Evolutionary conservation across 2,797 vertebrate genomes (phyloP), one percentile per base, ranked within the genome.

Genomic region (Muscicapa striata): DNA sequence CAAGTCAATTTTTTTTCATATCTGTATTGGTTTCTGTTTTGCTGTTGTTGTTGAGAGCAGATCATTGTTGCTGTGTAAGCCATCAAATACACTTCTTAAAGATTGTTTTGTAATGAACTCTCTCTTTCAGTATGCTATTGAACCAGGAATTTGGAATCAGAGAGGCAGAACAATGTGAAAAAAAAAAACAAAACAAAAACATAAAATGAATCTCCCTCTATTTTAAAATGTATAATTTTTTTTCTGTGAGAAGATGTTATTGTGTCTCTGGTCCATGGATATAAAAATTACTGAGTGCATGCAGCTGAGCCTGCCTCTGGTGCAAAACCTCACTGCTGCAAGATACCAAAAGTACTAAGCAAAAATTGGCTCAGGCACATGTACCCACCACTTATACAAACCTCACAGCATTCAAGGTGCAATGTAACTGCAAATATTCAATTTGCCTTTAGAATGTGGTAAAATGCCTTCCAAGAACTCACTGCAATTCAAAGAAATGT

Each of bases 21-120:
- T 92, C 59, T 49, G 36, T 86, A 91, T 88, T 84, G 59, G 51
- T 38, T 92, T 93, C 87, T 95, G 52, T 82, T 84, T 80, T 93
- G 82, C 40, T 91, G 58, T 79, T 89, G 67, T 55, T 94, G 72
- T 94, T 90, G 83, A 92, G 68, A 79, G 49, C 75, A 90, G 80
- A 91, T 79, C 89, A 81, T 55, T 82, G 87, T 70, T 94, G 77
- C 59, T 79, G 15, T 82, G 85, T 90, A 91, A 94, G 85, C 91
- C 67, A 90, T 96, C 91, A 95, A 93, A 91, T 82, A 69, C 14
- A 70, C 94, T 90, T 94, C 91, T 94, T 94, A 95, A 92, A 97
- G 93, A 96, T 94, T 94, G 94, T 82, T 94, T 91, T 90, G 77
- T 94, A 97, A 96, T 90, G 93, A 95, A 90, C 83, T 94, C 85